phyloP scores from a whole-genome alignment of 1,140 invertebrate species.

The Procambarus virginalis region DNA sequence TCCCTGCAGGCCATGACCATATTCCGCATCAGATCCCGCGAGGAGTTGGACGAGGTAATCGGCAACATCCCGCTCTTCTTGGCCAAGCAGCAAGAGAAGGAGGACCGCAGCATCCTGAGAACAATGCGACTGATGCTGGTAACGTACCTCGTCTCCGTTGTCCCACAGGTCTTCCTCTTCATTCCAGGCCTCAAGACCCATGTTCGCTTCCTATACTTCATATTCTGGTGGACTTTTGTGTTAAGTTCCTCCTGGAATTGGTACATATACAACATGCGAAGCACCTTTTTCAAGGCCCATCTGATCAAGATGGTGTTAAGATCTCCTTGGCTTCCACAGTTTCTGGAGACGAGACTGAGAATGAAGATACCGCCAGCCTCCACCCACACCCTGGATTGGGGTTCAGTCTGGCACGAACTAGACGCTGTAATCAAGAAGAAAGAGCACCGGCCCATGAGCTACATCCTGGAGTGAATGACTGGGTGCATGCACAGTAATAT shows the following conservation, averaged over 20 bases:
- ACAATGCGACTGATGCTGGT: constrained; percentile 25
- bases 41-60: background rate
- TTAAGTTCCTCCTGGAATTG: constrained; percentile 47
- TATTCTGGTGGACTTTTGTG: constrained; percentile 18
- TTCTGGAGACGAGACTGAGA: background rate
- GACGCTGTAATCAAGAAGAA: constrained; percentile 8
- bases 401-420: constrained; percentile 6
- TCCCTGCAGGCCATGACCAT: background rate
- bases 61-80: background rate
- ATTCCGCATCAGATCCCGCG: background rate
- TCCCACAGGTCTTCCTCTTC: constrained; percentile 17
- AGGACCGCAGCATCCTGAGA: constrained; percentile 6
- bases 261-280: constrained; percentile 46
- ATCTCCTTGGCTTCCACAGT: constrained; percentile 7
- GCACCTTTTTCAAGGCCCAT: constrained; percentile 18
- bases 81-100: background rate
- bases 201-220: background rate
- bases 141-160: background rate
- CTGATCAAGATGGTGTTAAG: constrained; percentile 1
- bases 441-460: background rate
- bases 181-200: background rate
- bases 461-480: background rate
- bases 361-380: background rate
- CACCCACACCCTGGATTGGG: constrained; percentile 14
- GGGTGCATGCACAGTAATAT: no score